Evolutionary conservation across 1,140 invertebrate genomes (phyloP).

Genomic region (Eubasilissa regina): DNA sequence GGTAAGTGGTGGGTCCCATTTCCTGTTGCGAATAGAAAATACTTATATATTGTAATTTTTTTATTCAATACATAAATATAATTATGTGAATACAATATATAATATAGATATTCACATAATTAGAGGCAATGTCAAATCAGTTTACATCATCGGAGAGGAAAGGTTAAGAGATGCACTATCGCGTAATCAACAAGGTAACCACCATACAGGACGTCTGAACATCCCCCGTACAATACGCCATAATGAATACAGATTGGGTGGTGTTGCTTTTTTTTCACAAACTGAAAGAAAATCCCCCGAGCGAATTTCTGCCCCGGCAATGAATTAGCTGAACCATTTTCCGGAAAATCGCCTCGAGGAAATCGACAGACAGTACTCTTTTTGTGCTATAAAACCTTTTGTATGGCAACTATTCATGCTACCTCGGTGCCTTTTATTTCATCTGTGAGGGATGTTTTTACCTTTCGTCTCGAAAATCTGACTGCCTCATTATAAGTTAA

Average conservation of each 20-base stretch:
- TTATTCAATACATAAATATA: too few species aligned
- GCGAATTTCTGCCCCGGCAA: neutral
- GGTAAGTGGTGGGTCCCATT: too few species aligned
- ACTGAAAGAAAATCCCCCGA: neutral
- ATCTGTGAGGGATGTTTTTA: neutral
- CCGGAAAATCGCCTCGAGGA: conserved; percentile 12
- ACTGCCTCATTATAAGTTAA: too few species aligned
- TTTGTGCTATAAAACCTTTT: neutral
- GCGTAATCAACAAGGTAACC: neutral
- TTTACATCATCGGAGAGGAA: too few species aligned
- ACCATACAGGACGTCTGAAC: neutral
- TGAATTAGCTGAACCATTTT: conserved; percentile 13
- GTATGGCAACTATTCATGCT: neutral
- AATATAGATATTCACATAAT: too few species aligned
- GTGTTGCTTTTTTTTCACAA: neutral
- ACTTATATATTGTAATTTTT: too few species aligned
- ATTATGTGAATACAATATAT: too few species aligned
- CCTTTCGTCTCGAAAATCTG: neutral
- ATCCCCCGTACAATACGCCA: neutral
- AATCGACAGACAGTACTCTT: conserved; percentile 13
- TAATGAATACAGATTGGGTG: conserved; percentile 13
- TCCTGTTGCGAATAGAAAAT: too few species aligned
- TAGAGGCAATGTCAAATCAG: too few species aligned
- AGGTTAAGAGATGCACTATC: conserved; percentile 2
- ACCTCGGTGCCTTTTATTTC: neutral